Conservation (phyloP, 1,140 invertebrate genomes). For the Lasioglossum albipes region DNA sequence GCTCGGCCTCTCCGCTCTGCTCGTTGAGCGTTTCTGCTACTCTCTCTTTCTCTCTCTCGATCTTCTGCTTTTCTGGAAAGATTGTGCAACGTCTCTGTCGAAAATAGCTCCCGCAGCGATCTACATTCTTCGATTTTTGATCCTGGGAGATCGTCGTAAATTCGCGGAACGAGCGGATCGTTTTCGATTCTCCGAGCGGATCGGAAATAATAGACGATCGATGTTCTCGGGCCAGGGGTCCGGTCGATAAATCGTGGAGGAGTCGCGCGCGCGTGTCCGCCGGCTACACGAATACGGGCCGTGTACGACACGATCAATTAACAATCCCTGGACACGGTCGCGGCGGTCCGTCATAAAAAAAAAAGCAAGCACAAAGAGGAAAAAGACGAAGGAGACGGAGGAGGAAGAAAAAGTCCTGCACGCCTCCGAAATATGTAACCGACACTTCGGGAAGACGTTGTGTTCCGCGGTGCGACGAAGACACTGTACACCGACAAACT, state of each 20-base stretch:
- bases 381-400: too few relatives aligned
- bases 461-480: background rate
- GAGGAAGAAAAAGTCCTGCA: slow-evolving; percentile 4
- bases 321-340: slow-evolving; percentile 1
- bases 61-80: background rate
- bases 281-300: slow-evolving; percentile 8
- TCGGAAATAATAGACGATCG: background rate
- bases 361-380: too few relatives aligned
- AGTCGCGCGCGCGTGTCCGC: background rate
- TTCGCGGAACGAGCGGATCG: too few relatives aligned
- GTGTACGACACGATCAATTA: slow-evolving; percentile 40
- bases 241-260: background rate
- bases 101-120: background rate
- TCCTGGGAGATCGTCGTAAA: too few relatives aligned
- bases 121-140: background rate
- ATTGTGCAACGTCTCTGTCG: background rate
- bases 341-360: background rate
- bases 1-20: background rate
- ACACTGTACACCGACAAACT: background rate
- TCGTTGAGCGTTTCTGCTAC: background rate
- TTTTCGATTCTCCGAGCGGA: too few relatives aligned
- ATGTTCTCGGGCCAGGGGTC: background rate
- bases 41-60: background rate
- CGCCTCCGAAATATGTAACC: slow-evolving; percentile 37
- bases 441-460: slow-evolving; percentile 18